Conservation (phyloP, 2,113 vertebrate genomes). For the Antennarius striatus region DNA sequence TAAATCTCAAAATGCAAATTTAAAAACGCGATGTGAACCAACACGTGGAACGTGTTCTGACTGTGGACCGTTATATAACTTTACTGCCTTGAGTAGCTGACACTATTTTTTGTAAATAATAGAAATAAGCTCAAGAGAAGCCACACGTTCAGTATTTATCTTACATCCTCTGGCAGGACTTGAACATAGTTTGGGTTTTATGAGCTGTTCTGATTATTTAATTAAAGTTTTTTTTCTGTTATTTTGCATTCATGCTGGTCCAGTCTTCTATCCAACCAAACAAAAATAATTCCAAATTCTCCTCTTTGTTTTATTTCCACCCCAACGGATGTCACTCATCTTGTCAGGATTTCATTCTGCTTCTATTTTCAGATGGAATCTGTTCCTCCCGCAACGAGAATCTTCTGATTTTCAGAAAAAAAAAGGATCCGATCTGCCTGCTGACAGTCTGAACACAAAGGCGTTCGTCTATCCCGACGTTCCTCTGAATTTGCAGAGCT, state of each 20-base stretch:
- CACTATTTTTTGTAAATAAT: conserved; percentile 5
- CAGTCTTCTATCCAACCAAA: conserved; percentile 3
- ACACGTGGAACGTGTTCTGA: too few species aligned
- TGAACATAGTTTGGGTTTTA: conserved; percentile 10
- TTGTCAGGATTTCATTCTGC: conserved; percentile 9
- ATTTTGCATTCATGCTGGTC: background rate
- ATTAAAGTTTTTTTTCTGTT: background rate
- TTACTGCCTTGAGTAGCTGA: background rate
- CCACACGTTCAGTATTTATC: conserved; percentile 6
- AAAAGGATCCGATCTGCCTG: background rate
- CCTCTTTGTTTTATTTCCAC: background rate
- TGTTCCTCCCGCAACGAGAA: conserved; percentile 1
- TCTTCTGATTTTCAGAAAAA: conserved; percentile 35
- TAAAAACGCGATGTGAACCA: too few species aligned
- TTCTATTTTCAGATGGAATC: background rate
- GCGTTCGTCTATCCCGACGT: conserved; percentile 39
- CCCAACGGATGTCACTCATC: conserved; percentile 3
- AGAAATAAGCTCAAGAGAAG: conserved; percentile 7
- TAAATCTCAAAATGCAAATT: too few species aligned
- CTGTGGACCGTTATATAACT: background rate
- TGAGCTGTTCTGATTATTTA: background rate
- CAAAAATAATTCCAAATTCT: background rate
- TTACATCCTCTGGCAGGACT: conserved; percentile 25
- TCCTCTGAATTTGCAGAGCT: conserved; percentile 36
- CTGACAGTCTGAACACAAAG: conserved; percentile 33